phyloP scores from a whole-genome alignment of 2,113 vertebrate species.

The Paracanthobrama guichenoti region DNA sequence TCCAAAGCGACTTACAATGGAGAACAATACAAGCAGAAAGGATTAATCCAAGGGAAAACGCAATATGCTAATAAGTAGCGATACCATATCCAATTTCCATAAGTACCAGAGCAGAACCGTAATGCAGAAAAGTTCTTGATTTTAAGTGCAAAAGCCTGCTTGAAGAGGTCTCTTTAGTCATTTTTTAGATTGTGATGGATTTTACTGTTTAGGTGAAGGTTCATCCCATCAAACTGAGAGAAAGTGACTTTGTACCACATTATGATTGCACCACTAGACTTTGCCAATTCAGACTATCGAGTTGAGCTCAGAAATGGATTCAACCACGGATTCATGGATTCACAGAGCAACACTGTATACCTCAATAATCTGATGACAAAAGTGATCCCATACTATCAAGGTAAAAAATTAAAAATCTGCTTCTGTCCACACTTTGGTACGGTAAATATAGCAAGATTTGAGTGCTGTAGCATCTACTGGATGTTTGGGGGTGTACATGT shows the following conservation, averaged over 20 bases:
- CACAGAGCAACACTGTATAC: background rate
- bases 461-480: background rate
- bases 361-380: background rate
- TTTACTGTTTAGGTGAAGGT: background rate
- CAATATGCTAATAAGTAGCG: background rate
- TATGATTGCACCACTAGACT: background rate
- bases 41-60: background rate
- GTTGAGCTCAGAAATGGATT: background rate
- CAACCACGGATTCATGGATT: background rate
- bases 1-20: background rate
- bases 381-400: background rate
- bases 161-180: background rate
- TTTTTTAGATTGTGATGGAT: background rate
- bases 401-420: background rate
- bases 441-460: background rate
- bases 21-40: background rate
- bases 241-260: background rate
- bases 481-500: background rate
- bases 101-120: background rate
- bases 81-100: background rate
- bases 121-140: background rate
- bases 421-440: background rate
- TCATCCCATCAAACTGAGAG: background rate
- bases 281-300: background rate
- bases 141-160: background rate